These are phyloP conservation scores for Bos taurus DNA, from an alignment of 2,113 vertebrate species.

Conservation along the genomic window DNA sequence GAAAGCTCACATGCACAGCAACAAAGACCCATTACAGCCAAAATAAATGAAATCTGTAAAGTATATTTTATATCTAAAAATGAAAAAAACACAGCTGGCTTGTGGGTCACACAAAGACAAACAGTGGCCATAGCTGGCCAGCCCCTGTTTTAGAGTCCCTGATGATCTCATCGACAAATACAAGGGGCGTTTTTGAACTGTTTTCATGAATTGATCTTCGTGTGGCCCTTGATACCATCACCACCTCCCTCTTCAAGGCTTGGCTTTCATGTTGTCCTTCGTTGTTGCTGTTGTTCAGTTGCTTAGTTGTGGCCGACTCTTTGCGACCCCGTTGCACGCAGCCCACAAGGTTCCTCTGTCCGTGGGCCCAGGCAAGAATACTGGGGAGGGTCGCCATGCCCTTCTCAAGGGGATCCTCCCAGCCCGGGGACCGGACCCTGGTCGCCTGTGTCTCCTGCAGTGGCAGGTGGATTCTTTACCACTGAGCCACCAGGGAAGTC, in stretches of 20 bases:
- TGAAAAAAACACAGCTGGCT: neutral
- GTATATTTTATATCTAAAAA: neutral
- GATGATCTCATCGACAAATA: neutral
- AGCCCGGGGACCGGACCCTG: neutral
- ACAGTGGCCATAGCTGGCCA: neutral
- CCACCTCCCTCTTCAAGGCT: neutral
- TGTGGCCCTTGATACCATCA: neutral
- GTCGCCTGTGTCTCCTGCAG: neutral
- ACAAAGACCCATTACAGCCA: neutral
- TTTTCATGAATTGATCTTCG: neutral
- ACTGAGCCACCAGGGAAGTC: neutral
- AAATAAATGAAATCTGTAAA: neutral
- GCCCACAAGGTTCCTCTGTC: neutral
- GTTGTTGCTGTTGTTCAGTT: rapidly evolving
- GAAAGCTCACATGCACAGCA: neutral
- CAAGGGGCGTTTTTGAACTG: neutral
- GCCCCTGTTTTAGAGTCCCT: neutral
- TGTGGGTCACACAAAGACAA: neutral
- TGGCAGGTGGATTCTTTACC: neutral
- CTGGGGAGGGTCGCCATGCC: neutral
- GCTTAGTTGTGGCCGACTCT: neutral
- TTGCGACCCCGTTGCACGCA: rapidly evolving
- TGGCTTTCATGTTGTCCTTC: neutral
- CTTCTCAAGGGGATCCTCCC: neutral
- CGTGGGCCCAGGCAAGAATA: neutral